Conservation (phyloP, 2,888 invertebrate species). For the Leistus spinibarbis region DNA sequence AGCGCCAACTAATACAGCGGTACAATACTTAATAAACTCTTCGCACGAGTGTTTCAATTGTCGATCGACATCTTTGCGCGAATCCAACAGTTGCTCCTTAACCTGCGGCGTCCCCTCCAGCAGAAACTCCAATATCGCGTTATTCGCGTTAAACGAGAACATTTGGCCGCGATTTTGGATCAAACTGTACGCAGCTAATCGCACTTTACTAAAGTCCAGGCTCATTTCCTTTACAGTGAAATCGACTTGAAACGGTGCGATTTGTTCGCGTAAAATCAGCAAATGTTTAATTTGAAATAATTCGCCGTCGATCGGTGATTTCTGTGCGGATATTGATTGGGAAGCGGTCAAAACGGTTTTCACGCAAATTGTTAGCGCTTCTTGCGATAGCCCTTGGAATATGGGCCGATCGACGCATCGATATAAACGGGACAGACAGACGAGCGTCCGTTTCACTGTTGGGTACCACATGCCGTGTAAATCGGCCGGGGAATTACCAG, state of each 20-base stretch:
- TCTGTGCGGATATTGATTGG: constrained; percentile 75
- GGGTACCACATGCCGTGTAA: constrained; percentile 99
- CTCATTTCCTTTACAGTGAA: constrained; percentile 91
- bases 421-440: constrained; percentile 90
- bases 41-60: constrained; percentile 91
- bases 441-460: constrained; percentile 90
- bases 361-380: constrained; percentile 91
- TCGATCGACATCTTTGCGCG: constrained; percentile 93
- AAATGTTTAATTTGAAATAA: constrained; percentile 98
- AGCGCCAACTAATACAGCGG: constrained; percentile 76
- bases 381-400: constrained; percentile 96
- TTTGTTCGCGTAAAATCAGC: constrained; percentile 94
- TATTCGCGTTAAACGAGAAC: constrained; percentile 80
- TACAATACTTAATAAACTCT: constrained; percentile 80
- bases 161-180: constrained; percentile 81
- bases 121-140: constrained; percentile 90
- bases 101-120: constrained; percentile 94
- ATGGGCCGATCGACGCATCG: constrained; percentile 93
- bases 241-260: constrained; percentile 95
- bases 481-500: constrained; percentile 66
- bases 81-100: constrained; percentile 89
- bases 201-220: constrained; percentile 92
- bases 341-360: constrained; percentile 86
- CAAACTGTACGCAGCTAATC: constrained; percentile 79
- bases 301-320: constrained; percentile 87